Evolutionary conservation across 2,113 vertebrate genomes (phyloP), one percentile per base, ranked within the genome.

Genomic region (Lophius piscatorius): DNA sequence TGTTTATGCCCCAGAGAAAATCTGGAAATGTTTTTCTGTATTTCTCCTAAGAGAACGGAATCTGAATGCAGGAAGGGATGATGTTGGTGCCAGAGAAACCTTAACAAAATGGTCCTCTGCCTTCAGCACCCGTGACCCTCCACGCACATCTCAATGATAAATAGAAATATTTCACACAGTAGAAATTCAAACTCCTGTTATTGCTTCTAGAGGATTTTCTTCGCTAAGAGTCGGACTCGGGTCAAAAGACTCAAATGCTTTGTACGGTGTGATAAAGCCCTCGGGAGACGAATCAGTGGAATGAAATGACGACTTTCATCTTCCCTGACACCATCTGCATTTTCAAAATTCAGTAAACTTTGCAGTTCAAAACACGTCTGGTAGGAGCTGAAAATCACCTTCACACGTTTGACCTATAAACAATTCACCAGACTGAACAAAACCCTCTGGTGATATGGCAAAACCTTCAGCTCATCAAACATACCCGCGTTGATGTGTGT

Each of bases 131-230:
- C 28, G 50, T 56, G 40, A 74, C 55, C 54, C 26, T 74, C 66
- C 59, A 45, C 58, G 35, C 5, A 74, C 24, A 57, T 31, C 0
- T 52, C 21, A 18, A 63, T 40, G 80, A 86, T 84, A 79, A 84
- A 86, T 78, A 88, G 4, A 72, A 84, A 83, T 39, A 63, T 61
- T 67, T 81, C 64, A 86, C 70, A 81, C 61, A 74, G 63, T 81
- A 82, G 6, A 81, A 87, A 87, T 68, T 72, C 51, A 59, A 86
- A 73, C 57, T 80, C 8, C 5, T 65, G 42, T 88, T 91, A 91
- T 90, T 92, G 91, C 88, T 89, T 78, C 49, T 74, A 46, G 78
- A 58, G 29, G 64, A n/a, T n/a, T n/a, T n/a, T n/a, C n/a, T n/a
- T n/a, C n/a, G n/a, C n/a, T n/a, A n/a, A n/a, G n/a, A n/a, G 29